Evolutionary conservation across 1,140 invertebrate species (phyloP), one percentile per base, ranked within the genome.

Genomic region (Cotesia chilonis): DNA sequence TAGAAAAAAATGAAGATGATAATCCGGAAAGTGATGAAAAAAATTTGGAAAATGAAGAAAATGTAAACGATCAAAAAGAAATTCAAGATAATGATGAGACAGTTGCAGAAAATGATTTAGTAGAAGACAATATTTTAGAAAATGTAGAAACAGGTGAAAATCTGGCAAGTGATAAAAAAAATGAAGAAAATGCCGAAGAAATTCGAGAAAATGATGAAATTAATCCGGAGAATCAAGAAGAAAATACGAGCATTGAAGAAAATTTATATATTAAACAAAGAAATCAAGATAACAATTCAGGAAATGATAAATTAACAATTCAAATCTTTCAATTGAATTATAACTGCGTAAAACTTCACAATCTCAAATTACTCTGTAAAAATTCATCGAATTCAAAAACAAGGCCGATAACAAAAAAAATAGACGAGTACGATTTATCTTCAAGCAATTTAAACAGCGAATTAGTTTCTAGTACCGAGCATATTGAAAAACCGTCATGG

Each of bases 301-400:
- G 28, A 59, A 20, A 59, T 6, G 14, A 74, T 12, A n/a, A 52
- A 0, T 75, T 78, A 28, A 76, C 72, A 0, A 51, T 84, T 7
- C 76, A 84, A 37, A 78, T 85, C 7, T 85, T 71, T 28, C 75
- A 81, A 12, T 65, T 85, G 59, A 77, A 74, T 1, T 76, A 79
- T 12, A 78, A 78, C 5, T 79, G 76, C 10, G 83, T 77, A 3
- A 72, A 81, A 9, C 76, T 84, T 38, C 73, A 84, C 47, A 83
- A 84, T 47, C 5, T 78, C 0, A 82, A 78, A 14, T 60, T 84
- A 0, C 36, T 80, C 1, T 61, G 78, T 35, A 63, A 77, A 0
- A 72, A 71, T 59, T 67, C 74, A 57, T 38, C 70, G n/a, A 57
- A 63, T 17, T 35, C 60, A 52, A 0, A 55, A 38, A 0, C 52